Evolutionary conservation across 2,888 invertebrate genomes (phyloP).

Genomic region (Trachelus iudaicus): DNA sequence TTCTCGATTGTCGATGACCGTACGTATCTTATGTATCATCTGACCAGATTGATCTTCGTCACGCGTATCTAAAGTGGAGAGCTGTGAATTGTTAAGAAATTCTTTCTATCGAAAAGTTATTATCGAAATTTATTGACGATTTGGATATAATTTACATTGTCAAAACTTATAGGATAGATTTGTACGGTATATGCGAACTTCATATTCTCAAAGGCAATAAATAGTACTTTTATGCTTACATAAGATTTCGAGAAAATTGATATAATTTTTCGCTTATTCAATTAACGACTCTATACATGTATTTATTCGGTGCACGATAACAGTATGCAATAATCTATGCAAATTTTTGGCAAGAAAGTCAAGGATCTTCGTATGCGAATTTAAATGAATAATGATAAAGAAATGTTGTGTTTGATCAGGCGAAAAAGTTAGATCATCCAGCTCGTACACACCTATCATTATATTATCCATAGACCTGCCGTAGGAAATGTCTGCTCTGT

Average conservation of each 20-base stretch:
- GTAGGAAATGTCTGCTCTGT: background rate
- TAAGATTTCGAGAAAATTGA: too few species aligned
- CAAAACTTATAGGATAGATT: too few species aligned
- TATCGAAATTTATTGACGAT: slow-evolving; percentile 23
- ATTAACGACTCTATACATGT: too few species aligned
- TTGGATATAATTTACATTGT: too few species aligned
- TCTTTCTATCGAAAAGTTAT: slow-evolving; percentile 43
- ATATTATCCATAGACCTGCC: background rate
- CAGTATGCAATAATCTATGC: background rate
- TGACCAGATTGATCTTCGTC: too few species aligned
- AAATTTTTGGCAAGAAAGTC: background rate
- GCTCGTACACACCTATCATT: background rate
- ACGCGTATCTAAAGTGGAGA: too few species aligned
- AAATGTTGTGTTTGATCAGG: background rate
- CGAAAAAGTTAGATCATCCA: background rate
- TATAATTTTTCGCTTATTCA: too few species aligned
- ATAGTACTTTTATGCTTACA: too few species aligned
- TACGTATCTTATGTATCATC: too few species aligned
- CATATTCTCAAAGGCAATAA: too few species aligned
- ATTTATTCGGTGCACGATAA: background rate
- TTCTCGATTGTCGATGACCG: slow-evolving; percentile 22
- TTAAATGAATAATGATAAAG: background rate
- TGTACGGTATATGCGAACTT: too few species aligned
- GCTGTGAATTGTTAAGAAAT: slow-evolving; percentile 20
- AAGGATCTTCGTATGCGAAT: background rate